Evolutionary conservation across 2,113 vertebrate genomes (phyloP).

Genomic region (Chionomys nivalis): DNA sequence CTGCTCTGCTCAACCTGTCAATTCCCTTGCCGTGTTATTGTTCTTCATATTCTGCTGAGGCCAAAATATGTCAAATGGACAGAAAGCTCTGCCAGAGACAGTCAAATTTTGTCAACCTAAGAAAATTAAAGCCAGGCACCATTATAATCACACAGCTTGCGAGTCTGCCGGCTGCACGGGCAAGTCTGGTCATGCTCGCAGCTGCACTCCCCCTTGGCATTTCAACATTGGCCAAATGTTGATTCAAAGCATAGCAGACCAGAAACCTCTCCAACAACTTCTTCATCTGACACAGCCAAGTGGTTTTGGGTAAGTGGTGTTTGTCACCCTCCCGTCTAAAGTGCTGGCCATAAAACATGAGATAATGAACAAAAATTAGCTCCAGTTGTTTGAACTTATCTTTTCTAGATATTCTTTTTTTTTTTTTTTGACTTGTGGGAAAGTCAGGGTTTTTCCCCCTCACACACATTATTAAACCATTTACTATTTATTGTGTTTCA

Average conservation of each 20-base stretch:
- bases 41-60: constrained; percentile 56
- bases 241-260: constrained; percentile 65
- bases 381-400: constrained; percentile 45
- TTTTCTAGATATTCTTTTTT: neutral
- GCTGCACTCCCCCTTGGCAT: constrained; percentile 38
- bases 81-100: constrained; percentile 74
- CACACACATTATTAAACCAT: neutral
- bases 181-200: constrained; percentile 27
- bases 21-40: constrained; percentile 43
- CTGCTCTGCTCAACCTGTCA: constrained; percentile 50
- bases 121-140: constrained; percentile 76
- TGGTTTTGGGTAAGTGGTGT: constrained; percentile 52
- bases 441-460: neutral
- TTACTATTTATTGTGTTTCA: neutral
- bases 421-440: neutral
- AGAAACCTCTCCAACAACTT: constrained; percentile 62
- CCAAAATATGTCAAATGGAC: constrained; percentile 65
- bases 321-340: constrained; percentile 57
- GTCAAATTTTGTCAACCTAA: constrained; percentile 69
- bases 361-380: constrained; percentile 65
- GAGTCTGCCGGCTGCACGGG: neutral
- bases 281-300: constrained; percentile 53
- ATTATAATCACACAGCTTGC: constrained; percentile 52
- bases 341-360: constrained; percentile 64
- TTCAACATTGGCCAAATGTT: constrained; percentile 68